Evolutionary conservation across 2,797 vertebrate genomes (phyloP), one percentile per base, ranked within the genome.

Genomic region (Lates japonicus): DNA sequence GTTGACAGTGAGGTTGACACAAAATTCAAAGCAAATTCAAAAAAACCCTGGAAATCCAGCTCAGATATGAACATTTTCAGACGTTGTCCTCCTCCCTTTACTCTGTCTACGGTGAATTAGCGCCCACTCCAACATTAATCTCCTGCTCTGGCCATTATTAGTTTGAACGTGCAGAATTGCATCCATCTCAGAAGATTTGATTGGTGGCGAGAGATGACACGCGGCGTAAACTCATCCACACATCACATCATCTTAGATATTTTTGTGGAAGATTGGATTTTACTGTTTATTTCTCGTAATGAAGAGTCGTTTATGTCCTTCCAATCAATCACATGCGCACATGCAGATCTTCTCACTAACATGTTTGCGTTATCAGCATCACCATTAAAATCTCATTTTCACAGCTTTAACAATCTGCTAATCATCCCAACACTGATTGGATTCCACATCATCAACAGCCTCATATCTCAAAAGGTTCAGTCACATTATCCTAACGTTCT

Each of bases 351-450:
- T 22, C 58, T 62, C 48, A 33, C n/a, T 9, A 62, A 77, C 70
- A 79, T 82, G 42, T 80, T 87, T 78, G 60, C 70, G 60, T 70
- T 65, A 59, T 81, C 76, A 78, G 49, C 48, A 57, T 65, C 74
- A 59, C 64, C 73, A 86, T 87, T 88, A 83, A 84, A 84, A 59
- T 60, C 70, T 82, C 42, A 70, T 83, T 83, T 82, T 75, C 66
- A 76, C 52, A 22, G 22, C 81, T 60, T 51, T 69, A 79, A 85
- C 84, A 71, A 70, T 77, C 60, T 65, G 70, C 62, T 66, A 49
- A 85, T 83, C 83, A 70, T 49, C 59, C 5, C 0, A 65, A n/a
- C 78, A 31, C 54, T 80, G 84, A 89, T 76, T 84, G 65, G 79
- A 41, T 78, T 12, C 33, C 74, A 60, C 42, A 74, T 65, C 70